Evolutionary conservation across 2,113 vertebrate genomes (phyloP), one percentile per base, ranked within the genome.

Genomic region (Verasper variegatus): DNA sequence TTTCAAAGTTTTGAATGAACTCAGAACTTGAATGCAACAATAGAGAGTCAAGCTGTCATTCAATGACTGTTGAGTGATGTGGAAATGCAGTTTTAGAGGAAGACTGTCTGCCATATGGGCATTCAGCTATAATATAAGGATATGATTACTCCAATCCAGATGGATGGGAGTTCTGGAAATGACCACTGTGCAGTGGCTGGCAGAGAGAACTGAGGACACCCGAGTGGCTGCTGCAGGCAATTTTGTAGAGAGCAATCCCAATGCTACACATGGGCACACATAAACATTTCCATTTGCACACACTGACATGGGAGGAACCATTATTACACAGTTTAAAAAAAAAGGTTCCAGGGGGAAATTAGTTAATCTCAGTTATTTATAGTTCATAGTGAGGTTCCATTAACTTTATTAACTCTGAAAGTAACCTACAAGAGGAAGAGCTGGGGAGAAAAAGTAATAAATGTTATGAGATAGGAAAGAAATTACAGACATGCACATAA

Each of bases 101-200:
- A 79, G 78, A 67, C 73, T 65, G 27, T 21, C 26, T 72, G 71
- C 78, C 80, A 84, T 62, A 78, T 76, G 69, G 76, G 68, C 18
- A 58, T 60, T 66, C 70, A 71, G 55, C 73, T 70, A 68, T 42
- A 42, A 42, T 42, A 13, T 42, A 11, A 42, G 55, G 70, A 72
- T 52, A 54, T 82, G 73, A 88, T 84, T 82, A 73, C 70, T 54
- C 63, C 37, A 15, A 59, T 73, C 57, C 64, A 55, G 58, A 68
- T 59, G 56, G 69, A 74, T 71, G 77, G 75, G 76, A 74, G 75
- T 73, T 80, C 74, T 78, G 59, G 78, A 83, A 81, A 82, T 82
- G 72, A 74, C 52, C 61, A 37, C 56, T 40, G 45, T 58, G 72
- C 31, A 26, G 56, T 20, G 18, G 73, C 61, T 79, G 81, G 74